Evolutionary conservation across 2,113 vertebrate genomes (phyloP).

Genomic region (Recurvirostra avosetta): DNA sequence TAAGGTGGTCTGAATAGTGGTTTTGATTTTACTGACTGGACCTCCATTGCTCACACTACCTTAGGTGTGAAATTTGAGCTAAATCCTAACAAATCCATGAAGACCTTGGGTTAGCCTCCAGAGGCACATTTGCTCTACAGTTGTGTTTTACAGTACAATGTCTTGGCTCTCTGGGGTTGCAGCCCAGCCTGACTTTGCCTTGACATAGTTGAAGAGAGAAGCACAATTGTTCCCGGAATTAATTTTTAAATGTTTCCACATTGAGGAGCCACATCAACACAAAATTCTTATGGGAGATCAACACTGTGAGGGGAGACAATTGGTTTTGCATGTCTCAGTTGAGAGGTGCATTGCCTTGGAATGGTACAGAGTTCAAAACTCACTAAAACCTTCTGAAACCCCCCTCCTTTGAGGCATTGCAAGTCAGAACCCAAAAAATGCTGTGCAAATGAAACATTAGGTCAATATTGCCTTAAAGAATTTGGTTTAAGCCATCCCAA

Average conservation of each 20-base stretch:
- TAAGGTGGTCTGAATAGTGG: too few species aligned
- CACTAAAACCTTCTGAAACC: not conserved
- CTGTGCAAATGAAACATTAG: not conserved
- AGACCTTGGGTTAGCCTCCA: not conserved
- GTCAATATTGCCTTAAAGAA: not conserved
- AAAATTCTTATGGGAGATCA: not conserved
- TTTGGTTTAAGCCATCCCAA: not conserved
- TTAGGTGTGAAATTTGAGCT: too few species aligned
- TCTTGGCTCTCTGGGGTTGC: not conserved
- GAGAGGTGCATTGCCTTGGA: not conserved
- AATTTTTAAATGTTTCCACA: not conserved
- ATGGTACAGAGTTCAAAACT: not conserved
- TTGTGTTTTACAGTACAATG: not conserved
- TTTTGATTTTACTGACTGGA: too few species aligned
- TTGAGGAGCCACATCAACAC: not conserved
- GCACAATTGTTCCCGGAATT: not conserved
- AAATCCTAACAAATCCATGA: too few species aligned
- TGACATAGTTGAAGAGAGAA: not conserved
- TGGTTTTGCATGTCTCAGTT: not conserved
- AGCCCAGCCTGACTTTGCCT: not conserved
- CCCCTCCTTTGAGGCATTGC: not conserved
- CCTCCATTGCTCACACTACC: too few species aligned
- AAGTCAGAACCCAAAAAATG: not conserved
- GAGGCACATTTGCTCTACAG: not conserved
- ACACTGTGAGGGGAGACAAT: rapidly evolving